A percentile compares a stretch with the other conserved stretches of the same genome.
Conservation (phyloP, 2,888 invertebrate genomes). For the Rhagonycha fulva region DNA sequence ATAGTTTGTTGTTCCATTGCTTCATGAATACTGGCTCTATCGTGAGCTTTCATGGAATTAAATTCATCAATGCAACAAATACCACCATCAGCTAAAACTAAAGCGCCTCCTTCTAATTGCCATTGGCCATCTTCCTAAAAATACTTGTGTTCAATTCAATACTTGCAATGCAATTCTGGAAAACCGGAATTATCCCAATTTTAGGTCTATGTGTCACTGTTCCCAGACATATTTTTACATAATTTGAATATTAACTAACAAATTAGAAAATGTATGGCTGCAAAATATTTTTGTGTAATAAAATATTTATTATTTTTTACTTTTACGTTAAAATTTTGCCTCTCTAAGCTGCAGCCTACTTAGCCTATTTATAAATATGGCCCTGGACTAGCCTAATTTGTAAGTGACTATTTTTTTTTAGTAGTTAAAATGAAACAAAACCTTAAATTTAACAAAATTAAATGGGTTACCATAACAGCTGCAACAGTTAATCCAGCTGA, state of each 20-base stretch:
- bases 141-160: neutral
- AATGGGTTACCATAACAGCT: slow-evolving; percentile 70
- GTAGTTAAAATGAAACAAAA: neutral
- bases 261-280: too few relatives aligned
- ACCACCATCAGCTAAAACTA: slow-evolving; percentile 87
- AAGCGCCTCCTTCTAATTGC: slow-evolving; percentile 89
- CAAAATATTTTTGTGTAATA: too few relatives aligned
- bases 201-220: too few relatives aligned
- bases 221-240: too few relatives aligned
- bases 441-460: neutral
- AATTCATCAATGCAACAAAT: slow-evolving; percentile 93
- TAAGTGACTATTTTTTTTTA: too few relatives aligned
- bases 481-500: slow-evolving; percentile 88
- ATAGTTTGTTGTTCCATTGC: slow-evolving; percentile 96
- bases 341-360: too few relatives aligned
- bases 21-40: slow-evolving; percentile 84
- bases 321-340: too few relatives aligned
- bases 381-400: too few relatives aligned
- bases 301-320: too few relatives aligned
- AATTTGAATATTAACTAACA: too few relatives aligned
- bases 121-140: slow-evolving; percentile 83
- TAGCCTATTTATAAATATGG: too few relatives aligned
- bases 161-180: neutral
- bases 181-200: too few relatives aligned
- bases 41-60: slow-evolving; percentile 80